Percentiles rank a stretch among this genome's conserved stretches.
phyloP scores from a whole-genome alignment of 2,113 vertebrate species.

The Tragulus kanchil region DNA sequence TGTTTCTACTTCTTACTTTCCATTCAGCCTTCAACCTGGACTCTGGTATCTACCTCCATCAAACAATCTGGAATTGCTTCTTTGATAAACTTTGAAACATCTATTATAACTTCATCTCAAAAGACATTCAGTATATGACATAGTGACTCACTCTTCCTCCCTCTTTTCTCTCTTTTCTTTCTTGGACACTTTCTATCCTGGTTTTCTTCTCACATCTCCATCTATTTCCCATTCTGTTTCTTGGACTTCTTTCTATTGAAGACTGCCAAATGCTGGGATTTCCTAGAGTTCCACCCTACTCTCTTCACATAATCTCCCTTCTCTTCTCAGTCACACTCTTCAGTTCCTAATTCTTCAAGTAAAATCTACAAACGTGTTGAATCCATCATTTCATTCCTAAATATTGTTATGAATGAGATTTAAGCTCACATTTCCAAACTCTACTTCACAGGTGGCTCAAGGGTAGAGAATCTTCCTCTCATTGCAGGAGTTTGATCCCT shows the following conservation, averaged over 20 bases:
- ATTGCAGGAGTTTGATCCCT: not conserved
- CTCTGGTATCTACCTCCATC: not conserved
- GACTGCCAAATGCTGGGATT: not conserved
- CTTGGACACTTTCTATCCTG: not conserved
- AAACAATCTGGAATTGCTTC: not conserved
- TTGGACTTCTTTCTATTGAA: not conserved
- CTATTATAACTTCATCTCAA: not conserved
- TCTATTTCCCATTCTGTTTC: not conserved
- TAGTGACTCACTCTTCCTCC: not conserved
- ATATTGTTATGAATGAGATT: not conserved
- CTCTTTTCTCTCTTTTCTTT: not conserved
- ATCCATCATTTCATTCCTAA: not conserved
- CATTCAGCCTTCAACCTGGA: not conserved
- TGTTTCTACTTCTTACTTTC: not conserved
- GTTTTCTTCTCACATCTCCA: not conserved
- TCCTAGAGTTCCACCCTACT: not conserved
- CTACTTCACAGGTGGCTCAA: not conserved
- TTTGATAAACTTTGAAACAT: not conserved
- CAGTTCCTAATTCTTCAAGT: not conserved
- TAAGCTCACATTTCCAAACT: not conserved
- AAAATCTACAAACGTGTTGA: not conserved
- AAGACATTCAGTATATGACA: not conserved
- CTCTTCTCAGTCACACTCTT: conserved; percentile 19
- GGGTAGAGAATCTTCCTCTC: not conserved
- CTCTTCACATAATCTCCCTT: not conserved